Evolutionary conservation across 2,113 vertebrate species (phyloP), one percentile per base, ranked within the genome.

Genomic region (Ceyx cyanopectus): DNA sequence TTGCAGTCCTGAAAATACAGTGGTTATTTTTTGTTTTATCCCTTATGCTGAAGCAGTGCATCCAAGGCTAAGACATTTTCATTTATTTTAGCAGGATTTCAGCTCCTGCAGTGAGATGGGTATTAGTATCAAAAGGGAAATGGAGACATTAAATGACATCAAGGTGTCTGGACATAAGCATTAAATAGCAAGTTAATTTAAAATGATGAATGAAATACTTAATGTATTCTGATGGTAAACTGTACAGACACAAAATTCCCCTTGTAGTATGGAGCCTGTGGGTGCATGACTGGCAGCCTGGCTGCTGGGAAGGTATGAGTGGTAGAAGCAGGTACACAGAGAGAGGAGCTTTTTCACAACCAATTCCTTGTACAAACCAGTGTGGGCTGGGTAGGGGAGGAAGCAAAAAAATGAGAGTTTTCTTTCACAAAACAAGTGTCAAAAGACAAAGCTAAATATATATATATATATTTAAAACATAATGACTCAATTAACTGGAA

Each of bases 211-310:
- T 54, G 4, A 87, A 87, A 76, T 19, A 46, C 5, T 48, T 54
- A 3, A 60, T 81, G 32, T 67, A 24, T 76, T 87, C 79, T 43
- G 79, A 54, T 51, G 45, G 41, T 24, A 63, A 63, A 24, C 17
- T 19, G 30, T 5, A 46, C 20, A 60, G 40, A 26, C n/a, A n/a
- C 17, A 68, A 40, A 60, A n/a, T 21, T 40, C 13, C 26, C 48
- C 51, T 22, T 3, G 8, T 12, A 53, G 51, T 0, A 0, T 12
- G 26, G 22, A 56, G 8, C 24, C 60, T 50, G 29, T 22, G 7
- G 18, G 29, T n/a, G 60, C 57, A 15, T 20, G 0, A 5, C 19
- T 43, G 75, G 30, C 37, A 81, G 27, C 30, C 53, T n/a, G 65
- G 10, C 13, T 30, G 15, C 4, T 17, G 29, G 51, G 40, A 66